Conservation (phyloP, 2,888 invertebrate genomes). For the Myopa tessellatipennis region DNA sequence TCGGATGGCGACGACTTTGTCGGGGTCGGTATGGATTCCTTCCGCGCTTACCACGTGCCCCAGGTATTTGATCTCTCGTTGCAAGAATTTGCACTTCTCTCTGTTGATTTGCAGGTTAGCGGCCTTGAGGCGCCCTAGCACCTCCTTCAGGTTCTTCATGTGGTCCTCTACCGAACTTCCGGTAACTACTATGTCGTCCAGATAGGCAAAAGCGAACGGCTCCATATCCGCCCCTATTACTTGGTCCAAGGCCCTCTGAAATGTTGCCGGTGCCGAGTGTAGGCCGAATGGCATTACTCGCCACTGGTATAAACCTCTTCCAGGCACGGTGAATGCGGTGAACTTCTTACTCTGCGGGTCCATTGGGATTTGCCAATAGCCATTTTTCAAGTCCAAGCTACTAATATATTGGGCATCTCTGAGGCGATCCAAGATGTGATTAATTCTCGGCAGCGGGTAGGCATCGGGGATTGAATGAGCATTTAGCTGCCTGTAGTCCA, state of each 20-base stretch:
- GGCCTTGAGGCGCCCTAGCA: neutral
- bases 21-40: conserved; percentile 20
- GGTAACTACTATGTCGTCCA: neutral
- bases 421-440: neutral
- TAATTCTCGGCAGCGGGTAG: neutral
- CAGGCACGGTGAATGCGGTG: conserved; percentile 6
- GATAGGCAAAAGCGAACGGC: neutral
- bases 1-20: conserved; percentile 32
- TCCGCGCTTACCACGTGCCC: conserved; percentile 32
- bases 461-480: neutral
- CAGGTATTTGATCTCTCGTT: conserved; percentile 30
- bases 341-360: neutral
- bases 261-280: conserved; percentile 1
- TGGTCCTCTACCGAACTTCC: neutral
- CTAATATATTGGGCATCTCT: neutral
- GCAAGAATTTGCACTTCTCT: neutral
- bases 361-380: conserved; percentile 1
- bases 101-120: neutral
- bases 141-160: neutral
- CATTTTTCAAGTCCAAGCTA: neutral
- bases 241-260: neutral
- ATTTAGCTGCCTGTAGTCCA: neutral
- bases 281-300: neutral
- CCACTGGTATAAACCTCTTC: conserved; percentile 3
- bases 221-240: neutral